Conservation (phyloP, 35 echinoderm and acorn worm species). For the Lytechinus pictus region DNA sequence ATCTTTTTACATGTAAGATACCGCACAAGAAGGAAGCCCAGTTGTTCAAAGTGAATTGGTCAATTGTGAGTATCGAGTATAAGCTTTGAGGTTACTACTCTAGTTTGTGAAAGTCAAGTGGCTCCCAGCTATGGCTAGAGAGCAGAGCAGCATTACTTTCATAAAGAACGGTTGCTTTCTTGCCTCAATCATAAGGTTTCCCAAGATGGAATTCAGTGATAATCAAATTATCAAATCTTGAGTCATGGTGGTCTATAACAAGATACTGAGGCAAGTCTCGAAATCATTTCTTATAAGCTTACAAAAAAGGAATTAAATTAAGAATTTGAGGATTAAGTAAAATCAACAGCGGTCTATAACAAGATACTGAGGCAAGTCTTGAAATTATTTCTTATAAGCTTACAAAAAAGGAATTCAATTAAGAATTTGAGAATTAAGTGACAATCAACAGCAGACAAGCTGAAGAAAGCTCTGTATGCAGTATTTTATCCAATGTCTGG, state of each 20-base stretch:
- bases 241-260: slow-evolving; percentile 23
- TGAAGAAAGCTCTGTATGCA: neutral
- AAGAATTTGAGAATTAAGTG: neutral
- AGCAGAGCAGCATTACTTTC: neutral
- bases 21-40: neutral
- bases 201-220: neutral
- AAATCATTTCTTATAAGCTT: neutral
- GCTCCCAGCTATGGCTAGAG: slow-evolving; percentile 1
- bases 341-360: neutral
- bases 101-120: slow-evolving; percentile 25
- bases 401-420: neutral
- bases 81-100: neutral
- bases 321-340: neutral
- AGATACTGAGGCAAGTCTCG: neutral
- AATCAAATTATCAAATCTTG: neutral
- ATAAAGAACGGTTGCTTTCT: neutral
- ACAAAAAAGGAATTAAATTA: neutral
- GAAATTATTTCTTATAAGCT: neutral
- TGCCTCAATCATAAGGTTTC: neutral
- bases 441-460: neutral
- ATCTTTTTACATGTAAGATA: neutral
- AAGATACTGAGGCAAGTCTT: neutral
- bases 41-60: neutral
- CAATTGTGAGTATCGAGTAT: neutral
- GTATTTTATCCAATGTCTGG: neutral